Base-by-base conservation (phyloP, 2,113 vertebrate genomes). In the Prochilodus magdalenae region DNA sequence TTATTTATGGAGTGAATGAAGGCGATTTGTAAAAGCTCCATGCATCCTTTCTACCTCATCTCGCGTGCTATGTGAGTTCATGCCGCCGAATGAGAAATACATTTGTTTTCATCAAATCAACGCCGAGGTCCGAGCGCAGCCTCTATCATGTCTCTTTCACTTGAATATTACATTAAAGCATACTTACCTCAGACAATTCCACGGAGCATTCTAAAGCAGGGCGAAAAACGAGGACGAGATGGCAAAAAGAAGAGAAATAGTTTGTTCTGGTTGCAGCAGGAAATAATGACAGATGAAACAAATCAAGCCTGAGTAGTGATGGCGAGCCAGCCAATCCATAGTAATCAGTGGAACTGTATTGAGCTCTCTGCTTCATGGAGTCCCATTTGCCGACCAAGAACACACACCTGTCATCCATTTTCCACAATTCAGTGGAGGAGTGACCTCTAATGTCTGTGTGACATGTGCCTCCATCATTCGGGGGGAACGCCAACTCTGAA, bases 251-350 rank as follows among this genome's bases (percentile, higher is more conserved):
- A 82, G 36, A 84, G 44, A 86, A 83, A 44, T 44, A 8, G 83
- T 87, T 87, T 86, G 73, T 85, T 87, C 78, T 79, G 63, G 73
- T 87, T 87, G 81, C 70, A 66, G 88, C 82, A 87, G 86, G 89
- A 91, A 87, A 90, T 91, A 90, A 93, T 90, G 91, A 87, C 89
- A 89, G 83, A 93, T 93, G 87, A 91, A 93, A 92, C 90, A 92
- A 93, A 93, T 94, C 91, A 93, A 89, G 84, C 90, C 84, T 86
- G 86, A 90, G 90, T 91, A 87, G 89, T 82, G 86, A 79, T 81
- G 55, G 73, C 60, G 47, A 75, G 82, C 89, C 88, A 87, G 85
- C 87, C 87, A 88, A 92, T 93, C 91, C 88, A 92, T 92, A 91
- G 90, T 90, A 90, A 94, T 94, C 92, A 94, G 89, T 83, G 87